Evolutionary conservation across 2,797 vertebrate species (phyloP).

Genomic region (Cygnus olor): DNA sequence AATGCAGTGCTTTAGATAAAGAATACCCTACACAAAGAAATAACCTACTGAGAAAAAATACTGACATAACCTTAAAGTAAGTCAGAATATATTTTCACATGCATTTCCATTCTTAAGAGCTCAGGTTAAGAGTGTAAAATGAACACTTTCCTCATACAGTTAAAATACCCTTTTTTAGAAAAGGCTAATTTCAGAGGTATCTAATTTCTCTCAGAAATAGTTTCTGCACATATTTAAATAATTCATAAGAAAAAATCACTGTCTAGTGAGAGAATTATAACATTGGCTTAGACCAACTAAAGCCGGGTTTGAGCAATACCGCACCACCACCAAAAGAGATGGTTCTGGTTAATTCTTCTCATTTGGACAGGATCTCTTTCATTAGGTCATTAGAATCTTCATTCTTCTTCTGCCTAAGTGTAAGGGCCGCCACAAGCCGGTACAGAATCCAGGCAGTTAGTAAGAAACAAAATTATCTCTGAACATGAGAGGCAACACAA

Average conservation of each 20-base stretch:
- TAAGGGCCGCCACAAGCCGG: not conserved
- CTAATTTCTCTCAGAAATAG: not conserved
- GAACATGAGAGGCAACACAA: not conserved
- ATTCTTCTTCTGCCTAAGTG: not conserved
- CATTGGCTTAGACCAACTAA: not conserved
- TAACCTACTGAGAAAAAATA: not conserved
- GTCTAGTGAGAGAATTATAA: not conserved
- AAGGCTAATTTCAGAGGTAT: slow-evolving; percentile 3
- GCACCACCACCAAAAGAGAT: not conserved
- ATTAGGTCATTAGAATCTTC: not conserved
- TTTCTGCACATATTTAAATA: slow-evolving; percentile 1
- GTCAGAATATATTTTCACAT: not conserved
- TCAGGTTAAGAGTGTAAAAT: not conserved
- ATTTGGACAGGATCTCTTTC: not conserved
- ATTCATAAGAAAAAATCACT: slow-evolving; percentile 21
- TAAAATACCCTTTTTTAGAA: not conserved
- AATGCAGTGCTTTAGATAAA: not conserved
- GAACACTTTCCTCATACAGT: not conserved
- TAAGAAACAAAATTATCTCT: not conserved
- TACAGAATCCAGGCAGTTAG: not conserved
- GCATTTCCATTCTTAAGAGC: not conserved
- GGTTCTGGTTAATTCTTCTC: not conserved
- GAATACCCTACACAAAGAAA: not conserved
- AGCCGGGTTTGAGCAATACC: not conserved
- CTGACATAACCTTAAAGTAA: not conserved